phyloP scores from a whole-genome alignment of 1,140 invertebrate species.

The Ganaspis sp. region DNA sequence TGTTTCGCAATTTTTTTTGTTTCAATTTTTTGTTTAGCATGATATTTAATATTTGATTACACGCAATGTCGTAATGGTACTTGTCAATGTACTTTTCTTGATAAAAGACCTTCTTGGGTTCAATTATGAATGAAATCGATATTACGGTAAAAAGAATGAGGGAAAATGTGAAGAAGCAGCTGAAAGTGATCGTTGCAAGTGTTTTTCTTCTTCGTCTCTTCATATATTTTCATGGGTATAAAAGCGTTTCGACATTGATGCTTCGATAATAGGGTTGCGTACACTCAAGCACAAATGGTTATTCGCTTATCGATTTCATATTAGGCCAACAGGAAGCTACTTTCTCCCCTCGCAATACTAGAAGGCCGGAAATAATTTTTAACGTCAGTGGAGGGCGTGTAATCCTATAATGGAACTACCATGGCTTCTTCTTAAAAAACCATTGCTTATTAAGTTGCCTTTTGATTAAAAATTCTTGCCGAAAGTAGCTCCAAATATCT shows the following conservation, averaged over 20 bases:
- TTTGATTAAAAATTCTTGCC: no score
- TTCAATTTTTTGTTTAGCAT: no score
- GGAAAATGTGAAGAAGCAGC: neutral
- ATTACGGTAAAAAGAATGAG: slow-evolving; percentile 19
- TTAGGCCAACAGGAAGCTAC: slow-evolving; percentile 28
- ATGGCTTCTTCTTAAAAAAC: neutral
- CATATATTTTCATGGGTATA: slow-evolving; percentile 11
- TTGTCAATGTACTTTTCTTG: slow-evolving; percentile 6
- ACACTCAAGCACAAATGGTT: slow-evolving; percentile 20
- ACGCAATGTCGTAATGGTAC: neutral
- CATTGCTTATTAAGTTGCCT: neutral
- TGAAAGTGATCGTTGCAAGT: slow-evolving; percentile 16
- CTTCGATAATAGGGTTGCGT: slow-evolving; percentile 30
- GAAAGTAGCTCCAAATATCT: no score
- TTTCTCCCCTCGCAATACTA: slow-evolving; percentile 11
- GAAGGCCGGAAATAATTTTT: slow-evolving; percentile 29
- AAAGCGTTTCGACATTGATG: slow-evolving; percentile 15
- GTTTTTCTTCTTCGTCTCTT: slow-evolving; percentile 17
- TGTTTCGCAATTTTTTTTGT: no score
- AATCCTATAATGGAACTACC: slow-evolving; percentile 7
- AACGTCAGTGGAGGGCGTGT: neutral
- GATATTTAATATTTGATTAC: slow-evolving; percentile 28
- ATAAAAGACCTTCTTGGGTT: neutral
- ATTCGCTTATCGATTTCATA: slow-evolving; percentile 26
- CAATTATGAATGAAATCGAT: slow-evolving; percentile 28